These are phyloP conservation scores for Crypturellus undulatus DNA, from an alignment of 2,113 vertebrate species.

Conservation along the genomic window DNA sequence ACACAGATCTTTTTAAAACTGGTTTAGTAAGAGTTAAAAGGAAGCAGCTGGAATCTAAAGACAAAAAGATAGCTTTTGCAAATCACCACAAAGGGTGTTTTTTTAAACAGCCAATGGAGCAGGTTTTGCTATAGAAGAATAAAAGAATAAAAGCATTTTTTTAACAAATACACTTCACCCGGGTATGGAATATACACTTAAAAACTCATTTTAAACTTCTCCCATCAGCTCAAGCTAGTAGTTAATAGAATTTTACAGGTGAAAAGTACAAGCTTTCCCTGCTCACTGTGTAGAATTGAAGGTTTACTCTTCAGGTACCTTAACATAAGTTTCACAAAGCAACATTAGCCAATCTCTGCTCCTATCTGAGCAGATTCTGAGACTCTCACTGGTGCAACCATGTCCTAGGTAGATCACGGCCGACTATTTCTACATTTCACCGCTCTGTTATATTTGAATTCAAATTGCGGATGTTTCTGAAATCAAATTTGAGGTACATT, in stretches of 20 bases:
- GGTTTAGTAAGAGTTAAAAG: conserved; percentile 13
- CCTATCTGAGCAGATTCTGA: neutral
- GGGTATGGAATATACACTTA: neutral
- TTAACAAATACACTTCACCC: neutral
- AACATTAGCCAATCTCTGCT: neutral
- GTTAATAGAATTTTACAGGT: neutral
- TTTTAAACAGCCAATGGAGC: neutral
- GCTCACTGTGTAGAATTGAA: neutral
- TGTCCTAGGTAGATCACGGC: neutral
- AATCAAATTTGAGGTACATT: neutral
- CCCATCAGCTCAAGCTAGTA: neutral
- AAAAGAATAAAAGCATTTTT: neutral
- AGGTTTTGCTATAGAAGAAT: neutral
- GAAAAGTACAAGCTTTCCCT: neutral
- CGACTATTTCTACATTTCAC: neutral
- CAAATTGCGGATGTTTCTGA: neutral
- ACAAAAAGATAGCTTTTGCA: neutral
- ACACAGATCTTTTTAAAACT: no score
- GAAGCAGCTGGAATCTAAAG: conserved; percentile 15
- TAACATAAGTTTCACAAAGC: conserved; percentile 3
- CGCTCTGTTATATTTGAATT: neutral
- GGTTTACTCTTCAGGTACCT: neutral
- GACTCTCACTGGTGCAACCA: neutral
- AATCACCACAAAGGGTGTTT: neutral
- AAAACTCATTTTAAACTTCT: neutral